Evolutionary conservation across 2,888 invertebrate genomes (phyloP).

Genomic region (Seira ritae): DNA sequence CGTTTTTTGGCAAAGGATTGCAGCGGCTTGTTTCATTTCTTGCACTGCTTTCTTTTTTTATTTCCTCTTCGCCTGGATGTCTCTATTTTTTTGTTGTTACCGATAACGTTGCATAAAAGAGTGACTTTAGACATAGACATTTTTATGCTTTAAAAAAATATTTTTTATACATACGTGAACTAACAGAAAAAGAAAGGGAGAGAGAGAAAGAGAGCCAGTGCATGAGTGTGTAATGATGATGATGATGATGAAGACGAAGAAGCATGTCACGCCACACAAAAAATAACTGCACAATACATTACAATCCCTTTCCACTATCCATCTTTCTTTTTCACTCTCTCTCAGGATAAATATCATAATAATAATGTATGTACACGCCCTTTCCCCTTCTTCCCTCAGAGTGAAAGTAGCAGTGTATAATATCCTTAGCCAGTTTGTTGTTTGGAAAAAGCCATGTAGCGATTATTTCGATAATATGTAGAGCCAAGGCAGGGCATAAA

Average conservation of each 20-base stretch:
- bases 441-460: slow-evolving; percentile 26
- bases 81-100: background rate
- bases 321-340: slow-evolving; percentile 35
- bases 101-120: slow-evolving; percentile 7
- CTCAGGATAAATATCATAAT: slow-evolving; percentile 52
- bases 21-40: slow-evolving; percentile 17
- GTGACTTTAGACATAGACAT: slow-evolving; percentile 9
- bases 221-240: slow-evolving; percentile 1
- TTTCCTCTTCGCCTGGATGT: background rate
- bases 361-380: slow-evolving; percentile 46
- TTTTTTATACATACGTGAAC: background rate
- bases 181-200: background rate
- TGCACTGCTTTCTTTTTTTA: slow-evolving; percentile 20
- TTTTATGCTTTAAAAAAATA: slow-evolving; percentile 9
- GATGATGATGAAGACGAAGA: slow-evolving; percentile 13
- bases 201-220: background rate
- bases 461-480: slow-evolving; percentile 39
- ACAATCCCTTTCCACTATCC: slow-evolving; percentile 40
- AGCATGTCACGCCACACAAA: slow-evolving; percentile 11
- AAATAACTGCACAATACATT: slow-evolving; percentile 34
- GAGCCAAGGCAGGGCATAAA: background rate
- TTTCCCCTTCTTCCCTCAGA: slow-evolving; percentile 37
- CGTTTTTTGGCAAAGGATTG: slow-evolving; percentile 57
- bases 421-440: background rate
- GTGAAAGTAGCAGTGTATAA: background rate